Percentiles rank a stretch among this genome's conserved stretches.
Conservation (phyloP, 2,888 invertebrate genomes). For the Escarpia spicata region DNA sequence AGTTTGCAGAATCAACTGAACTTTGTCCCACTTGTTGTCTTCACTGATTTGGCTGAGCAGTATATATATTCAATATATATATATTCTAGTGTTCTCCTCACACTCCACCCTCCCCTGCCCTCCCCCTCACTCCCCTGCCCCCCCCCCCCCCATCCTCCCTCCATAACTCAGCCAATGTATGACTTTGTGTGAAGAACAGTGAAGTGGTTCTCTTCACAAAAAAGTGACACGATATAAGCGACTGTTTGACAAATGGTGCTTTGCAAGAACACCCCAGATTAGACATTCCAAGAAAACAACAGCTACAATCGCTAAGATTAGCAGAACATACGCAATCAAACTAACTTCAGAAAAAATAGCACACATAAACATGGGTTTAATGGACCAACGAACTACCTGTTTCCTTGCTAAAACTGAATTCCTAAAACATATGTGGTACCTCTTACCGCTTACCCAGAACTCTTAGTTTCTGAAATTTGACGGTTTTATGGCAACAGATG, state of each 20-base stretch:
- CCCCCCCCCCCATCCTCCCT: neutral
- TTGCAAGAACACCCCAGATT: neutral
- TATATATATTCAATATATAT: no score
- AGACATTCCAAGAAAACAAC: neutral
- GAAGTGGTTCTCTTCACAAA: neutral
- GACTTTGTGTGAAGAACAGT: neutral
- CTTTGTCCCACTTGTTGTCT: no score
- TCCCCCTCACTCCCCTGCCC: neutral
- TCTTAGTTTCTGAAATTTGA: no score
- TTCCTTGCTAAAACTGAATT: neutral
- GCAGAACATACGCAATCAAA: neutral
- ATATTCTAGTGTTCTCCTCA: no score
- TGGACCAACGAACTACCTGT: neutral
- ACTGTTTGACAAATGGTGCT: neutral
- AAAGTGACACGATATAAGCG: neutral
- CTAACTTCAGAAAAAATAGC: neutral
- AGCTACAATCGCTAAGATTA: neutral
- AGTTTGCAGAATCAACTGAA: no score
- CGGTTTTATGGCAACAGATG: no score
- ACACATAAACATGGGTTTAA: neutral
- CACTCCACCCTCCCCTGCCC: no score
- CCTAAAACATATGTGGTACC: neutral
- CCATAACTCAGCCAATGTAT: neutral
- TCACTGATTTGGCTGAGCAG: no score
- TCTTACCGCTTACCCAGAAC: no score